Evolutionary conservation across 2,113 vertebrate genomes (phyloP).

Genomic region (cattle (Bos taurus)): ARS-UCD2.0 NC_037343.1:66366501-66367000

Average conservation of each 20-base stretch:
- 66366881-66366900: background rate
- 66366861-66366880: background rate
- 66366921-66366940: background rate
- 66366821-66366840: background rate
- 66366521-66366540: background rate
- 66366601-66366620: background rate
- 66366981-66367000: rapidly evolving
- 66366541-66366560: background rate
- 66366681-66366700: background rate
- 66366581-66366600: background rate
- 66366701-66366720: background rate
- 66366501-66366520: background rate
- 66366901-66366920: background rate
- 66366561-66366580: background rate
- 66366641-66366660: background rate
- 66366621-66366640: background rate
- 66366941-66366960: background rate
- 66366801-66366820: background rate
- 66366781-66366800: background rate
- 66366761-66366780: background rate
- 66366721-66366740: background rate
- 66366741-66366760: background rate
- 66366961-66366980: background rate
- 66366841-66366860: background rate
- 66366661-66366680: background rate